Evolutionary conservation across 2,113 vertebrate genomes (phyloP), one percentile per base, ranked within the genome.

Genomic region (Pangasianodon hypophthalmus): DNA sequence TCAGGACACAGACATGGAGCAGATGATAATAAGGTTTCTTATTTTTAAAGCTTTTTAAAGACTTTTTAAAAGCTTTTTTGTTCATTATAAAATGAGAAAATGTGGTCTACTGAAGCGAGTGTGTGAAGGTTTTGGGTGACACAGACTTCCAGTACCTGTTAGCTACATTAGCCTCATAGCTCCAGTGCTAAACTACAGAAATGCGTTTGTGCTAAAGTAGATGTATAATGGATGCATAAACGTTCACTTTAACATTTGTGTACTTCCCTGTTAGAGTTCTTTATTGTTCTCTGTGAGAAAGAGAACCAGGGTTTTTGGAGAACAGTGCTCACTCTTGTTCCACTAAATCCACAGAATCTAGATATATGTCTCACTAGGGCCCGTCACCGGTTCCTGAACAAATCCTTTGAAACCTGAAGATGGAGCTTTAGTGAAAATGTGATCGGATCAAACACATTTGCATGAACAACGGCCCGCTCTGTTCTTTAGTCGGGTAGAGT

Each of bases 391-490:
- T 87, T 60, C 79, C 90, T 89, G 50, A 77, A 41, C 91, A 94
- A 94, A 95, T 95, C 94, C 93, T 93, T 92, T 92, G 69, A 87
- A 77, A 48, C 87, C 87, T 62, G 87, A 81, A 89, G 90, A 69
- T 88, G 85, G 67, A 84, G 88, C 62, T 90, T 88, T 82, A 58
- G 77, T 86, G 80, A 81, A 88, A 91, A 90, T 82, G 29, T 64
- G 64, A 60, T 67, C 26, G 5, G 71, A 69, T 82, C 52, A 50
- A 64, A 48, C 0, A 14, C 29, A 81, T 81, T 81, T n/a, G 44
- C 86, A 83, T 69, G 91, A 92, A 96, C 94, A 96, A 96, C 84
- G 89, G 79, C 29, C 7, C 3, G 50, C 77, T 84, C 89, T 93
- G 90, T 92, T 80, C 79, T 87, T 41, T 18, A 5, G 69, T 62